These are phyloP conservation scores for Miniopterus natalensis DNA, from an alignment of 2,113 vertebrate species.

Conservation along the genomic window DNA sequence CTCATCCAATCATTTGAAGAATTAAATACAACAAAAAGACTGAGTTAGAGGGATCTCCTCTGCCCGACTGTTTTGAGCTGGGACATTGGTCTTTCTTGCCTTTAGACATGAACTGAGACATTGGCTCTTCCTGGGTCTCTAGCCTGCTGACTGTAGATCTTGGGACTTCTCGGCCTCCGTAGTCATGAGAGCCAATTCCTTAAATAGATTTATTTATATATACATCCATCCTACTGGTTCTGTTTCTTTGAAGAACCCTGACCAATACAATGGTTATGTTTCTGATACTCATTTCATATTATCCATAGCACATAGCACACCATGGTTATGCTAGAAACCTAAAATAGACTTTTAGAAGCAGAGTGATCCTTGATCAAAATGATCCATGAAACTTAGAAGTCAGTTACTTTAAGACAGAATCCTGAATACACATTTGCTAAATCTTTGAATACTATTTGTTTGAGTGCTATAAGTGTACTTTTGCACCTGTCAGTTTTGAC, in stretches of 20 bases:
- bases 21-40: background rate
- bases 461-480: background rate
- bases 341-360: background rate
- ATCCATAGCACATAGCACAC: background rate
- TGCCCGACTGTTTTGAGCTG: background rate
- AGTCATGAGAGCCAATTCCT: background rate
- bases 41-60: background rate
- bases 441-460: background rate
- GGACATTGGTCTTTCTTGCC: background rate
- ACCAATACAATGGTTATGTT: background rate
- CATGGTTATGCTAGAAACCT: conserved; percentile 25
- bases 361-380: background rate
- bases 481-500: background rate
- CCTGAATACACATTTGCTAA: background rate
- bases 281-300: conserved; percentile 45
- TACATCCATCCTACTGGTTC: background rate
- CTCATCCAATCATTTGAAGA: background rate
- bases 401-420: background rate
- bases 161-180: background rate
- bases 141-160: background rate
- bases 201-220: background rate
- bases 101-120: background rate
- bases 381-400: conserved; percentile 39
- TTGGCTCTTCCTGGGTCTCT: background rate
- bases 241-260: conserved; percentile 38